Evolutionary conservation across 2,113 vertebrate genomes (phyloP).

Genomic region (Psittacus erithacus): DNA sequence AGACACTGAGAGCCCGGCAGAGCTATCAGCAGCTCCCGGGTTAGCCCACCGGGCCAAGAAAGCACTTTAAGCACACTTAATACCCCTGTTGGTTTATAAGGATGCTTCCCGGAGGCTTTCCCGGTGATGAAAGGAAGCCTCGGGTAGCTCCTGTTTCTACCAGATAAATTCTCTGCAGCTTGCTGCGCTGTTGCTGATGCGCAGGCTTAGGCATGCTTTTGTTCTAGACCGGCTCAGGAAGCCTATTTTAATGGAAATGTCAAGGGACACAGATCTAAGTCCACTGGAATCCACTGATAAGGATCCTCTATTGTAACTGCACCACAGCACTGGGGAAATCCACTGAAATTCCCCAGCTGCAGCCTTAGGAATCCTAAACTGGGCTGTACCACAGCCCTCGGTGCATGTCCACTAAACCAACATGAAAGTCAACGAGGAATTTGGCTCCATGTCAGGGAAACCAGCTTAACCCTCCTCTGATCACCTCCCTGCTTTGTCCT

Average conservation of each 20-base stretch:
- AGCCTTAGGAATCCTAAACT: neutral
- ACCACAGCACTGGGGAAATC: neutral
- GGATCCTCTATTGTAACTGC: neutral
- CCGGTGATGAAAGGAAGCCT: neutral
- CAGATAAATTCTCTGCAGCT: neutral
- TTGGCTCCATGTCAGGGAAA: neutral
- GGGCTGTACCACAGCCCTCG: neutral
- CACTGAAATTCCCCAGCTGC: neutral
- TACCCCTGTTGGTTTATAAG: neutral
- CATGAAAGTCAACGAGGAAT: neutral
- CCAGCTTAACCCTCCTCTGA: neutral
- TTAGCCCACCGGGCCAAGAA: neutral
- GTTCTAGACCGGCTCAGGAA: neutral
- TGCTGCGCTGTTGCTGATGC: neutral
- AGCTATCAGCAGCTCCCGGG: rapidly evolving
- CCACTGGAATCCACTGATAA: slow-evolving; percentile 51
- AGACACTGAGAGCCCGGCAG: neutral
- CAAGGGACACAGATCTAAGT: neutral
- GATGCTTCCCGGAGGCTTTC: neutral
- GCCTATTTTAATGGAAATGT: slow-evolving; percentile 12
- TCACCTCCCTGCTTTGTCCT: rapidly evolving
- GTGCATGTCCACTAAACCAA: neutral
- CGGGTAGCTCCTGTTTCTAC: neutral
- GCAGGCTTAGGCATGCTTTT: neutral
- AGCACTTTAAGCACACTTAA: neutral